These are phyloP conservation scores for Pseudopipra pipra DNA, from an alignment of 2,113 vertebrate species.

Conservation along the genomic window DNA sequence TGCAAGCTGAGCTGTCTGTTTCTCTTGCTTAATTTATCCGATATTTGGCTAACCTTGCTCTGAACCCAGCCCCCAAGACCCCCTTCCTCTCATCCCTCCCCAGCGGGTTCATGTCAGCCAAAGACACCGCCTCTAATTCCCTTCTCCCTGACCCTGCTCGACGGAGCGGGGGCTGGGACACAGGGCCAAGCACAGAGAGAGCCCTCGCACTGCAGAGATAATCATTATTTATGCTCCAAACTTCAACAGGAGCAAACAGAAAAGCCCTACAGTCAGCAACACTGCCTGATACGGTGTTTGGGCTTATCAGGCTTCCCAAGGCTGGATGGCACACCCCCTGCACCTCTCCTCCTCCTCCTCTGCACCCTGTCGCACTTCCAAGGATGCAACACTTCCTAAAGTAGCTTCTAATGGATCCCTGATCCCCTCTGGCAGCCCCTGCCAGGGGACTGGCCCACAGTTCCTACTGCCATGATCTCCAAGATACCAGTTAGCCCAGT, in stretches of 20 bases:
- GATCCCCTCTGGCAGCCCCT: neutral
- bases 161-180: constrained; percentile 16
- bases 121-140: constrained; percentile 45
- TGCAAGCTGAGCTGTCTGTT: constrained; percentile 82
- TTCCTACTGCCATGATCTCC: neutral
- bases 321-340: neutral
- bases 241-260: constrained; percentile 38
- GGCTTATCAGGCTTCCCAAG: neutral
- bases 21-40: constrained; percentile 88
- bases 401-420: fast-evolving
- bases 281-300: neutral
- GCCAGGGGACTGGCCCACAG: neutral
- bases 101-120: constrained; percentile 58
- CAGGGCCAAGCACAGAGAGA: neutral
- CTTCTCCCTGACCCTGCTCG: constrained; percentile 43
- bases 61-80: constrained; percentile 90
- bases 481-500: fast-evolving
- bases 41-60: constrained; percentile 97
- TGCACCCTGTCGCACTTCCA: fast-evolving
- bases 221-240: constrained; percentile 19
- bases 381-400: neutral
- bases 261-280: constrained; percentile 1
- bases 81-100: constrained; percentile 75
- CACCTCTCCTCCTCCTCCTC: neutral
- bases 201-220: neutral